Conservation (phyloP, 2,113 vertebrate species). For the Drymodes brunneopygia region DNA sequence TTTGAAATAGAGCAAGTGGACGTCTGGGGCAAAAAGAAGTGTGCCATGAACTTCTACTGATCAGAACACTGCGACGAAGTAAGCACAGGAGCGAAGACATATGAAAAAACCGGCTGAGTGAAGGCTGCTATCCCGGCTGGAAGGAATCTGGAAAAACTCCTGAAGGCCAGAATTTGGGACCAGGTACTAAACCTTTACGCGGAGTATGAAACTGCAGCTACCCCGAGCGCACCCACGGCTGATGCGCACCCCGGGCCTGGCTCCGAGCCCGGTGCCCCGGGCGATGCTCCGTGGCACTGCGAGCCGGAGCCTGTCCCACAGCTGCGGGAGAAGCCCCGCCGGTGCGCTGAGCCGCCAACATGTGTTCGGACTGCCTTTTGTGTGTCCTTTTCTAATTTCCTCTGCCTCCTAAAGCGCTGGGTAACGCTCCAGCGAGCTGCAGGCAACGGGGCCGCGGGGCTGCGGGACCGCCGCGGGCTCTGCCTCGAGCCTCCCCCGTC, state of each 20-base stretch:
- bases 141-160: background rate
- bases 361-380: background rate
- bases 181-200: accelerated
- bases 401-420: background rate
- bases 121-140: background rate
- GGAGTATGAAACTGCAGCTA: background rate
- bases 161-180: background rate
- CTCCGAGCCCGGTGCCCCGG: background rate
- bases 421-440: background rate
- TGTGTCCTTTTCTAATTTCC: background rate
- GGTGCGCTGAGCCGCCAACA: background rate
- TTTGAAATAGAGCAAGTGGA: background rate
- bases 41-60: background rate
- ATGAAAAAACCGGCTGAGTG: accelerated
- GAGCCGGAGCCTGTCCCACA: background rate
- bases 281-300: background rate
- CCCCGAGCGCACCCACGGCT: background rate
- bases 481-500: background rate
- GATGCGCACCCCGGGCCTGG: background rate
- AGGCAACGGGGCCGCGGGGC: background rate
- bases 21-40: accelerated
- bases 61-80: accelerated
- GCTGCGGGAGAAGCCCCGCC: background rate
- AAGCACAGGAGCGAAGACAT: background rate
- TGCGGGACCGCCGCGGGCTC: background rate